phyloP scores from a whole-genome alignment of 2,888 invertebrate genomes.

The Embidobia sp. region DNA sequence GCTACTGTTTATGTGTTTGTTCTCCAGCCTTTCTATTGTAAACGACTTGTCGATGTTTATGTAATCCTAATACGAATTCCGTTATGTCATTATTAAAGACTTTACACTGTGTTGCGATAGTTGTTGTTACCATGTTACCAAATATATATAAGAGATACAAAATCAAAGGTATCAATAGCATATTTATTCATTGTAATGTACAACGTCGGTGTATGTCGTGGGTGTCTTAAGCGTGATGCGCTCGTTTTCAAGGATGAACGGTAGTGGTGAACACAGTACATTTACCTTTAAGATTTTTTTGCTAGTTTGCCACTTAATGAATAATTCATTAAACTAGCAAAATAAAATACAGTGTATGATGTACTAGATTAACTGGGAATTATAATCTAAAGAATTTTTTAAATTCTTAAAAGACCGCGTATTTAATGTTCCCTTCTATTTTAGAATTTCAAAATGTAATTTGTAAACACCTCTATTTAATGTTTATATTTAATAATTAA shows the following conservation, averaged over 20 bases:
- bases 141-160: too few species aligned
- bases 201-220: constrained; percentile 7
- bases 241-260: constrained; percentile 26
- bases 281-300: constrained; percentile 30
- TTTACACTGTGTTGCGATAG: too few species aligned
- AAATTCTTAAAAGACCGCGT: too few species aligned
- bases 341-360: constrained; percentile 7
- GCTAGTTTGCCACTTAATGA: constrained; percentile 27
- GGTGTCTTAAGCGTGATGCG: constrained; percentile 34
- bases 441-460: background rate
- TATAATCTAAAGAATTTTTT: background rate
- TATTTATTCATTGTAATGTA: background rate
- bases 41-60: too few species aligned
- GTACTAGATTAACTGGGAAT: background rate
- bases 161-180: constrained; percentile 1
- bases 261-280: constrained; percentile 32
- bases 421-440: background rate
- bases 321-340: constrained; percentile 21
- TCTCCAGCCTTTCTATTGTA: background rate
- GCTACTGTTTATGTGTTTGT: background rate
- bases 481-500: too few species aligned
- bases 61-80: too few species aligned
- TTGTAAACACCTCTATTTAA: too few species aligned
- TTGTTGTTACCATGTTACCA: too few species aligned
- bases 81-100: too few species aligned